A percentile compares a stretch with the other conserved stretches of the same genome.
Conservation (phyloP, 2,888 invertebrate genomes). For the Ligdia adustata region DNA sequence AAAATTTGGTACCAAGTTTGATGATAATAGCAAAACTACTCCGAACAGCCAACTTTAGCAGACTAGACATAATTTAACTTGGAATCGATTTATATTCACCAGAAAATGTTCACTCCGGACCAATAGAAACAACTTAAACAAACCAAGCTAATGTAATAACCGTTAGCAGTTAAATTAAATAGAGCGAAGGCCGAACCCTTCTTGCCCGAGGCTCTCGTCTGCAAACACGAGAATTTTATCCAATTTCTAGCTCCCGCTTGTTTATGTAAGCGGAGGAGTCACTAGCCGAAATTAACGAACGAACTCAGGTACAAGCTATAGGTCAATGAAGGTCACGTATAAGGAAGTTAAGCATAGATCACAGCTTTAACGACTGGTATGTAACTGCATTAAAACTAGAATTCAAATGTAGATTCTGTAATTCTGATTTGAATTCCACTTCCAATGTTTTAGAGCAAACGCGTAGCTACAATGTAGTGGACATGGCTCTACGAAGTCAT, state of each 20-base stretch:
- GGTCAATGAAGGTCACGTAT: conserved; percentile 10
- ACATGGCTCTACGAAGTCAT: too few species aligned
- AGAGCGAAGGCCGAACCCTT: conserved; percentile 43
- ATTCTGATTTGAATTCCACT: background rate
- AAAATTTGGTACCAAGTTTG: too few species aligned
- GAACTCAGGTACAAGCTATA: conserved; percentile 8
- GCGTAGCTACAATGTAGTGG: background rate
- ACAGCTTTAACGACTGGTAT: too few species aligned
- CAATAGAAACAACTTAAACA: conserved; percentile 47
- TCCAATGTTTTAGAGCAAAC: background rate
- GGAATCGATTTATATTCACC: conserved; percentile 38
- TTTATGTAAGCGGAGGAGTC: conserved; percentile 36
- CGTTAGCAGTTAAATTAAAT: conserved; percentile 51
- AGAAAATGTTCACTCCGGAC: conserved; percentile 24
- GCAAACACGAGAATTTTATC: conserved; percentile 56
- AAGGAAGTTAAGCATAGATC: too few species aligned
- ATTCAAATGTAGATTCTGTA: too few species aligned
- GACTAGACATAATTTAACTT: conserved; percentile 29
- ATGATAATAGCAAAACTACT: background rate
- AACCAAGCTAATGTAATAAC: conserved; percentile 52
- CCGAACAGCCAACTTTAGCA: background rate
- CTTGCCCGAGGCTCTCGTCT: conserved; percentile 40
- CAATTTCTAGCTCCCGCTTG: conserved; percentile 45
- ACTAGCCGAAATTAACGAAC: conserved; percentile 27
- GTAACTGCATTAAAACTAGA: too few species aligned